Evolutionary conservation across 2,888 invertebrate genomes (phyloP).

Genomic region (Ophonus ardosiacus): DNA sequence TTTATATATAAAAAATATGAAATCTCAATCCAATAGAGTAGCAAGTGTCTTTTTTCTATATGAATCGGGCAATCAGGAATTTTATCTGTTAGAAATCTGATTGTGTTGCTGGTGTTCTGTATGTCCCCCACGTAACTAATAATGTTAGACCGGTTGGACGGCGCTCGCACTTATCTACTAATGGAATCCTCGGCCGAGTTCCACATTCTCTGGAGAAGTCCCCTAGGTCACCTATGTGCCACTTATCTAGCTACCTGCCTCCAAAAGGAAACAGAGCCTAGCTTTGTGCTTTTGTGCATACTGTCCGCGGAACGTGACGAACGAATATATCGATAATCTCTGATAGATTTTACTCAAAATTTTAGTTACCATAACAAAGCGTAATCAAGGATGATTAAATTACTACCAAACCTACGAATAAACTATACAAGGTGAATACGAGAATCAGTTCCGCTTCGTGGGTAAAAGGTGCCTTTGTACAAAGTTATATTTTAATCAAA

Average conservation of each 20-base stretch:
- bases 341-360: too few relatives aligned
- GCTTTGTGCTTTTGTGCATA: background rate
- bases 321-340: too few relatives aligned
- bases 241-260: conserved; percentile 19
- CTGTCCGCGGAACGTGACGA: background rate
- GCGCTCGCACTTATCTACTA: conserved; percentile 42
- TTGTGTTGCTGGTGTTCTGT: background rate
- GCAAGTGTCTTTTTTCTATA: background rate
- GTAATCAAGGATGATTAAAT: too few relatives aligned
- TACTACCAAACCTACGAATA: too few relatives aligned
- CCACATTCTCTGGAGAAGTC: conserved; percentile 35
- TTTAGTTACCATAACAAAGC: too few relatives aligned
- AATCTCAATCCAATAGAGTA: too few relatives aligned
- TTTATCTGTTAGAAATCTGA: background rate
- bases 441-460: too few relatives aligned
- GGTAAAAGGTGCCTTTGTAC: too few relatives aligned
- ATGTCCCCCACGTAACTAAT: conserved; percentile 34
- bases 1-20: too few relatives aligned
- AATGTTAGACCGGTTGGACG: conserved; percentile 12
- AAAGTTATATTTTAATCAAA: too few relatives aligned
- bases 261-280: background rate
- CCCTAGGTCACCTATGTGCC: conserved; percentile 30
- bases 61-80: background rate
- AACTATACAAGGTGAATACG: too few relatives aligned
- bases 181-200: conserved; percentile 31